Evolutionary conservation across 2,797 vertebrate genomes (phyloP).

Genomic region (Austrolebias charrua): DNA sequence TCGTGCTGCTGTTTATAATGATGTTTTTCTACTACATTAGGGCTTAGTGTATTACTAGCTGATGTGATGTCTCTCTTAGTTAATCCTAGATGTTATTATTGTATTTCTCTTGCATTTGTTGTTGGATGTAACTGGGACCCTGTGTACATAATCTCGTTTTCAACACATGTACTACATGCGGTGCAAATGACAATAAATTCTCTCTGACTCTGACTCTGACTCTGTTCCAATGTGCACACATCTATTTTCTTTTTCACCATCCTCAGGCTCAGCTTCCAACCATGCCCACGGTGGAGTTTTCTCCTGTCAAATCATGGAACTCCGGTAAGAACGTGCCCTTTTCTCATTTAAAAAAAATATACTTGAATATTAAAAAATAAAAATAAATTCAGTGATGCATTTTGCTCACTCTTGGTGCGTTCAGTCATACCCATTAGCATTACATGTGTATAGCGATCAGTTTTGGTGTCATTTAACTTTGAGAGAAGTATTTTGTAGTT

Average conservation of each 20-base stretch:
- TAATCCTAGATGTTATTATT: too few relatives aligned
- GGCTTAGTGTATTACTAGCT: too few relatives aligned
- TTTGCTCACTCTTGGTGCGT: not conserved
- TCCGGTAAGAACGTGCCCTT: slow-evolving; percentile 81
- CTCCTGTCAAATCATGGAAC: slow-evolving; percentile 86
- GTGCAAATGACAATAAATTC: too few relatives aligned
- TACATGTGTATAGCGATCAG: not conserved
- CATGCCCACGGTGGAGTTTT: slow-evolving; percentile 86
- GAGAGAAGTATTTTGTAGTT: not conserved
- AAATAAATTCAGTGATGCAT: not conserved
- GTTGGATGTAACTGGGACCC: too few relatives aligned
- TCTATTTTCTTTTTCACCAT: not conserved
- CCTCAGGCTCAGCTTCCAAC: slow-evolving; percentile 82
- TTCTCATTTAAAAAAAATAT: not conserved
- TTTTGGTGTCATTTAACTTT: not conserved
- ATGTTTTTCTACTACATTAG: too few relatives aligned
- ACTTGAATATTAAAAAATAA: not conserved
- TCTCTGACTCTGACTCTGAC: too few relatives aligned
- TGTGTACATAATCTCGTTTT: too few relatives aligned
- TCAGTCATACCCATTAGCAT: not conserved
- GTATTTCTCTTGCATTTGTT: too few relatives aligned
- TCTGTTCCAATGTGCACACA: too few relatives aligned
- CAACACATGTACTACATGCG: too few relatives aligned
- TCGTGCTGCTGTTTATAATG: too few relatives aligned
- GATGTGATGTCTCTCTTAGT: too few relatives aligned